Evolutionary conservation across 2,797 vertebrate genomes (phyloP), one percentile per base, ranked within the genome.

Genomic region (Cryptoblepharus egeriae): DNA sequence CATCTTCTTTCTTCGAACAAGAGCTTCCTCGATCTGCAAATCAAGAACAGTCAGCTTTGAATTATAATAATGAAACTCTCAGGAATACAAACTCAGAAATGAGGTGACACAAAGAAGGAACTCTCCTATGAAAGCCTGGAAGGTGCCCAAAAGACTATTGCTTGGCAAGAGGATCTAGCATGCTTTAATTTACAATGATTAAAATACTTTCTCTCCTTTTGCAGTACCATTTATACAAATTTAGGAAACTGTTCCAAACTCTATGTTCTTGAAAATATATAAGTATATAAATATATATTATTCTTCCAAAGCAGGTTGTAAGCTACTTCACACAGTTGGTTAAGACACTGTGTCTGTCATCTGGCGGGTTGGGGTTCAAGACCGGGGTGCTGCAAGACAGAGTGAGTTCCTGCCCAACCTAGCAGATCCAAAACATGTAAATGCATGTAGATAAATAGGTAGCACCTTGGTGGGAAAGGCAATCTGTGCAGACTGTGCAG

Each of bases 1-100:
- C 98, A 99, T 99, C 96, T 99, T 99, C 95, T 98, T 99, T 88
- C 98, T 96, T 69, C 97, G 94, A 11, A 99, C 97, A 39, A 99
- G 96, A 28, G 98, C 98, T 91, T 98, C 98, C 91, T 99, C 98
- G 26, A 99, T 97, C 98, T 99, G 95, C 13, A 87, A 78, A 78
- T 37, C 68, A 60, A 84, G 32, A 67, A 81, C 9, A 24, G 2
- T 85, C 52, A 85, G 65, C 64, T 64, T 45, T 83, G 32, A 28
- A 3, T 0, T 52, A 55, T 70, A 49, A 39, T 2, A 16, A 49
- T 2, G 0, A 87, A 58, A 85, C 4, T 24, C 5, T 2, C 42
- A 15, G 18, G 22, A 0, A 3, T 12, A 63, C n/a, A 55, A 61
- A 49, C 67, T 6, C 6, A 57, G 20, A 67, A 86, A 79, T 30